Evolutionary conservation across 2,797 vertebrate genomes (phyloP), one percentile per base, ranked within the genome.

Genomic region (Lepus oiostolus): DNA sequence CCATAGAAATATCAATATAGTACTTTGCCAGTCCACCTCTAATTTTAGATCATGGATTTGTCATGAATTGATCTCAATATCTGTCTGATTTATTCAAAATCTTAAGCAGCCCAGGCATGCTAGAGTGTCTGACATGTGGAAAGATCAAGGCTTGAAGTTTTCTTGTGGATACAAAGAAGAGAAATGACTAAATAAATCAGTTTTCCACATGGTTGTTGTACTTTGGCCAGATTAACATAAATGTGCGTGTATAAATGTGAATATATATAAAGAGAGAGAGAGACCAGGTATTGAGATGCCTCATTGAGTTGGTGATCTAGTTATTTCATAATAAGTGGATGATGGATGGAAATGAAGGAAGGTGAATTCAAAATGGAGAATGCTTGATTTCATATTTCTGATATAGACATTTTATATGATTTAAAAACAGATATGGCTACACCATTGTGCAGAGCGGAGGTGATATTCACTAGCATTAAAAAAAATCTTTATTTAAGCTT

Each of bases 221-320:
- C 2, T 30, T 42, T 58, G n/a, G 22, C 60, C 1, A 74, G 83
- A 82, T n/a, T 13, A 17, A 16, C 10, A 32, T 17, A 42, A 26
- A 19, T 76, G 17, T 2, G 22, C 16, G 58, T 3, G 0, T 4
- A 26, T 54, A 9, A 38, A 60, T 70, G 42, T 32, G 80, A 63
- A 58, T 3, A 11, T 74, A 2, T 9, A 22, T 14, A 28, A 50
- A 21, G 52, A 75, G 11, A 72, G 19, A 8, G 47, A 72, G 81
- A n/a, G 10, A 7, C 30, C 5, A 60, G 67, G 24, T 9, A 60
- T 30, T 6, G 8, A 63, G 5, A 16, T 16, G 4, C 11, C 12
- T 4, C 2, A 4, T 8, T 42, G 13, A 24, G 0, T 22, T 13
- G 7, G 47, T n/a, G 7, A 54, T 5, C 10, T 79, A 9, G 1